Evolutionary conservation across 2,888 invertebrate genomes (phyloP).

Genomic region (Nudaria mundana): DNA sequence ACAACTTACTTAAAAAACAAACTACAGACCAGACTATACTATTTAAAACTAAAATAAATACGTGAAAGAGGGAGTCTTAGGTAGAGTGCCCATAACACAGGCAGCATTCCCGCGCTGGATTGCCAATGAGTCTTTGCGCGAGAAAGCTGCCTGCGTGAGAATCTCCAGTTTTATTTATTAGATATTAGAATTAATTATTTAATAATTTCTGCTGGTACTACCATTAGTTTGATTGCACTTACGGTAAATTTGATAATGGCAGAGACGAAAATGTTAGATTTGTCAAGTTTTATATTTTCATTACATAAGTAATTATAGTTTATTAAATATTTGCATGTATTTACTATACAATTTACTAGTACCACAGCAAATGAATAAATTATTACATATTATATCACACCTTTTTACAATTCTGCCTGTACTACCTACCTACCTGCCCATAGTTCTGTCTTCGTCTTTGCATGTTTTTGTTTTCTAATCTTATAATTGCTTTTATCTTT

Average conservation of each 20-base stretch:
- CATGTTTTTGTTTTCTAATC: slow-evolving; percentile 10
- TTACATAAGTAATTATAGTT: slow-evolving; percentile 14
- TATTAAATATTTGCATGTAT: slow-evolving; percentile 23
- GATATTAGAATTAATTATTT: slow-evolving; percentile 16
- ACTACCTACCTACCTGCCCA: too few species aligned
- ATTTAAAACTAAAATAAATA: too few species aligned
- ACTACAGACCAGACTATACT: too few species aligned
- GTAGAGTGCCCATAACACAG: too few species aligned
- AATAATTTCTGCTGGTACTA: slow-evolving; percentile 14
- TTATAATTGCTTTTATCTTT: slow-evolving; percentile 1
- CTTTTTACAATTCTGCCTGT: slow-evolving; percentile 10
- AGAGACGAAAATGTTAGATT: slow-evolving; percentile 6
- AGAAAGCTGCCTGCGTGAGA: too few species aligned
- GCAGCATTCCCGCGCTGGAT: too few species aligned
- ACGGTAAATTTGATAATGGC: slow-evolving; percentile 16
- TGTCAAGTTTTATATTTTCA: slow-evolving; percentile 8
- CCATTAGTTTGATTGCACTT: slow-evolving; percentile 20
- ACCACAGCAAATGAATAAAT: slow-evolving; percentile 2
- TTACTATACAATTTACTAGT: slow-evolving; percentile 2
- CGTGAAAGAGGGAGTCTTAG: too few species aligned
- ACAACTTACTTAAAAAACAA: too few species aligned
- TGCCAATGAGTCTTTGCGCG: too few species aligned
- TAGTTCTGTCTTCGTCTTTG: too few species aligned
- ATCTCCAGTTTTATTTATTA: too few species aligned
- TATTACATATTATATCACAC: too few species aligned